Evolutionary conservation across 2,113 vertebrate genomes (phyloP).

Genomic region (Pomatostomus ruficeps): DNA sequence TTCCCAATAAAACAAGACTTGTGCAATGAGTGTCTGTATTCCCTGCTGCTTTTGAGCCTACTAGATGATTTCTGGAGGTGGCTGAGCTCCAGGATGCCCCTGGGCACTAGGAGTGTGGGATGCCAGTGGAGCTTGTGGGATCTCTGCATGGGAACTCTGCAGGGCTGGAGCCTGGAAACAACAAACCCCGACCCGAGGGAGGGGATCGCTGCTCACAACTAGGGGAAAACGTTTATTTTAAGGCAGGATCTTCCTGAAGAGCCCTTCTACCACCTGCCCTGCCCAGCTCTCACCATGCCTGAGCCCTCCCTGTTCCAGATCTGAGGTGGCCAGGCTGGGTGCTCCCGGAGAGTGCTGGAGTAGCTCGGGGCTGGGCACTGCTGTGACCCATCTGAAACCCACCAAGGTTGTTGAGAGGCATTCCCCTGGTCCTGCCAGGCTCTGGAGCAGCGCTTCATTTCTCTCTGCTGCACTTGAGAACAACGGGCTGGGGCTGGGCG

Average conservation of each 20-base stretch:
- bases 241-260: neutral
- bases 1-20: neutral
- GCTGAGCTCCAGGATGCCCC: neutral
- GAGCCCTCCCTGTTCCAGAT: neutral
- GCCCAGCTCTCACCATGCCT: rapidly evolving
- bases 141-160: neutral
- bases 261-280: neutral
- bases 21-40: neutral
- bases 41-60: neutral
- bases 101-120: neutral
- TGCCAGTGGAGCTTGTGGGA: neutral
- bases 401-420: rapidly evolving
- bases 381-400: neutral
- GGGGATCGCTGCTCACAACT: rapidly evolving
- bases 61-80: neutral
- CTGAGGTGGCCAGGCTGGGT: rapidly evolving
- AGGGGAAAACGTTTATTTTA: neutral
- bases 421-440: neutral
- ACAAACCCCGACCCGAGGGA: neutral
- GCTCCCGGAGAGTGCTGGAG: neutral
- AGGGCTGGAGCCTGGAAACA: neutral
- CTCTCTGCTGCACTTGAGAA: neutral
- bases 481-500: rapidly evolving
- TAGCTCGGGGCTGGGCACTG: neutral
- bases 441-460: neutral